Conservation (phyloP, 1,140 invertebrate species). For the Leptinotarsa defecta region DNA sequence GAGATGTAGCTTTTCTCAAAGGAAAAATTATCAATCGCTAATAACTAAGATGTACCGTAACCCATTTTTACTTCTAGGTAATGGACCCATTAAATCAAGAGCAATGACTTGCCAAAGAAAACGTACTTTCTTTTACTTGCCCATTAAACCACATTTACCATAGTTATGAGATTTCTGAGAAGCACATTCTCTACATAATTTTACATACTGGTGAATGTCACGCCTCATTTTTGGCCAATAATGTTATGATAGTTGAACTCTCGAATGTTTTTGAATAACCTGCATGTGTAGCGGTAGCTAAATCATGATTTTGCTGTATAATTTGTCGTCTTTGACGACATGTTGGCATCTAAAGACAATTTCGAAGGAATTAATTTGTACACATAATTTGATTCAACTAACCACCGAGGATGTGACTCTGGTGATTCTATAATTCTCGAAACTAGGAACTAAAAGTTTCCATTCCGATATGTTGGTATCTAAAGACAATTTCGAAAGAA, state of each 20-base stretch:
- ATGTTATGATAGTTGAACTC: constrained; percentile 13
- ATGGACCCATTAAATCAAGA: constrained; percentile 24
- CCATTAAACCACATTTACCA: constrained; percentile 23
- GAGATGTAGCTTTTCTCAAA: constrained; percentile 27
- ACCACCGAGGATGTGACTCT: no score
- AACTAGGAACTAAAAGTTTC: constrained; percentile 28
- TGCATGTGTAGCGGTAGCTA: constrained; percentile 15
- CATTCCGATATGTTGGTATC: constrained; percentile 20
- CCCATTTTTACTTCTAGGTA: constrained; percentile 37
- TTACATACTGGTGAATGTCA: constrained; percentile 12
- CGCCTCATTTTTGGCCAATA: constrained; percentile 27
- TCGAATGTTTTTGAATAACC: constrained; percentile 25
- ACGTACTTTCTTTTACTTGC: constrained; percentile 33
- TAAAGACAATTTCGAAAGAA: not conserved
- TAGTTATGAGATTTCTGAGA: constrained; percentile 12
- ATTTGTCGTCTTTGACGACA: constrained; percentile 9
- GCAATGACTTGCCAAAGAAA: constrained; percentile 37
- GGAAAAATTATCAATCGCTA: constrained; percentile 32
- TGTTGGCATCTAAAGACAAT: no score
- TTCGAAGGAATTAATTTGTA: no score
- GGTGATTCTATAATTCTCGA: not conserved
- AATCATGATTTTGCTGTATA: constrained; percentile 19
- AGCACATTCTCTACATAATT: not conserved
- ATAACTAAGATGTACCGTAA: constrained; percentile 31
- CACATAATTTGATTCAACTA: no score